phyloP scores from a whole-genome alignment of 2,797 vertebrate species.

The Mycteria americana region DNA sequence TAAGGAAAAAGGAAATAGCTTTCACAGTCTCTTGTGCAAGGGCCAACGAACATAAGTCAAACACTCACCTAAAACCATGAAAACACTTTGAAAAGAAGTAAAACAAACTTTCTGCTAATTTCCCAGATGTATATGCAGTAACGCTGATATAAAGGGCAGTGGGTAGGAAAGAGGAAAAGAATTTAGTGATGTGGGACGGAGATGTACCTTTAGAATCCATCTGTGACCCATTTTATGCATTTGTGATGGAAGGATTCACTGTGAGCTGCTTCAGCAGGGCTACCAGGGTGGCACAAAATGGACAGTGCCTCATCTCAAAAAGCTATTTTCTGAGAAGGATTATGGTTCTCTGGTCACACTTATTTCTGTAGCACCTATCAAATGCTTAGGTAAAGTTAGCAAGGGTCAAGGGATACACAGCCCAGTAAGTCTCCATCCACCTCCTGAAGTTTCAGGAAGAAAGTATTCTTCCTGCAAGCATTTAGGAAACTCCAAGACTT shows the following conservation, averaged over 20 bases:
- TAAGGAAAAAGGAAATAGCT: constrained; percentile 56
- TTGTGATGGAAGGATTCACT: neutral
- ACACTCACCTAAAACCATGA: constrained; percentile 32
- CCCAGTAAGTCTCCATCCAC: neutral
- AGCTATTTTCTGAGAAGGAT: neutral
- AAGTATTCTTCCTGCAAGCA: neutral
- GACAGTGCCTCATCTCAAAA: neutral
- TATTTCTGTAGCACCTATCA: neutral
- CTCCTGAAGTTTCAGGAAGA: neutral
- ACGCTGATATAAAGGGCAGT: neutral
- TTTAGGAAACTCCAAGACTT: neutral
- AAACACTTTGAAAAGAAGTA: constrained; percentile 40
- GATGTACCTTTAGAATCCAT: neutral
- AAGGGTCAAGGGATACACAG: neutral
- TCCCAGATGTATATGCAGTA: neutral
- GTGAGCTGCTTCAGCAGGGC: neutral
- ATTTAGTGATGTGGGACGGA: neutral
- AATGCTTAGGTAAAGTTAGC: neutral
- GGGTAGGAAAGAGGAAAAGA: neutral
- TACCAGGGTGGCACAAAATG: neutral
- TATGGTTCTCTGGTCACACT: neutral
- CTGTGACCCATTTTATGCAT: neutral
- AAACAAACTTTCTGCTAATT: constrained; percentile 33
- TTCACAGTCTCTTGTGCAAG: constrained; percentile 16
- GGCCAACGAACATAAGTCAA: constrained; percentile 42